phyloP scores from a whole-genome alignment of 1,140 invertebrate genomes.

The Ceratina australensis region DNA sequence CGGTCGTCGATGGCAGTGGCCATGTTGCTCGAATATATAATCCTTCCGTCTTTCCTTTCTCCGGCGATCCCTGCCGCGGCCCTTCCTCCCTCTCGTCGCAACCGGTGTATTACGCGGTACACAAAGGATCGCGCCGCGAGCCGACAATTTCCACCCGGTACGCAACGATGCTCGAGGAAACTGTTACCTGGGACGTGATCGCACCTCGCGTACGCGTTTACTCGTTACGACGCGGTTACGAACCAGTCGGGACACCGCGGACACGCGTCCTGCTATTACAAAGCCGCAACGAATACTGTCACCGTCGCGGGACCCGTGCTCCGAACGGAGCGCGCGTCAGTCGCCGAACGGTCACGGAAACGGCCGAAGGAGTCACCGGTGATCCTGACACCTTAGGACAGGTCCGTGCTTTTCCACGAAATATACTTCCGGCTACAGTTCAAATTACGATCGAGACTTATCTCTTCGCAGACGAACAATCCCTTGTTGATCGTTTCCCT shows the following conservation, averaged over 20 bases:
- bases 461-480: background rate
- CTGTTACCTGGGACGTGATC: conserved; percentile 26
- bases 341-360: conserved; percentile 25
- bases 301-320: background rate
- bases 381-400: conserved; percentile 22
- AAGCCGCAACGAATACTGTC: conserved; percentile 52
- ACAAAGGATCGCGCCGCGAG: conserved; percentile 30
- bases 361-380: conserved; percentile 21
- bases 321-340: conserved; percentile 40
- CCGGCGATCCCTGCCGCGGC: conserved; percentile 41
- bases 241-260: background rate
- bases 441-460: background rate
- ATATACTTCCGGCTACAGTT: background rate
- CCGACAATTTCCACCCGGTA: conserved; percentile 27
- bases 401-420: background rate
- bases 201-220: conserved; percentile 36
- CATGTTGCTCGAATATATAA: conserved; percentile 73
- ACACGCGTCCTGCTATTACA: conserved; percentile 6
- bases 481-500: background rate
- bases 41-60: conserved; percentile 65
- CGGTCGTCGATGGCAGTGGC: conserved; percentile 77
- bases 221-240: conserved; percentile 33
- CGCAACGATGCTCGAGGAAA: conserved; percentile 16
- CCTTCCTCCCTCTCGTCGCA: conserved; percentile 24
- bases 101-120: conserved; percentile 1